Base-by-base conservation (phyloP, 2,797 vertebrate genomes). In the Delichon dasypus region DNA sequence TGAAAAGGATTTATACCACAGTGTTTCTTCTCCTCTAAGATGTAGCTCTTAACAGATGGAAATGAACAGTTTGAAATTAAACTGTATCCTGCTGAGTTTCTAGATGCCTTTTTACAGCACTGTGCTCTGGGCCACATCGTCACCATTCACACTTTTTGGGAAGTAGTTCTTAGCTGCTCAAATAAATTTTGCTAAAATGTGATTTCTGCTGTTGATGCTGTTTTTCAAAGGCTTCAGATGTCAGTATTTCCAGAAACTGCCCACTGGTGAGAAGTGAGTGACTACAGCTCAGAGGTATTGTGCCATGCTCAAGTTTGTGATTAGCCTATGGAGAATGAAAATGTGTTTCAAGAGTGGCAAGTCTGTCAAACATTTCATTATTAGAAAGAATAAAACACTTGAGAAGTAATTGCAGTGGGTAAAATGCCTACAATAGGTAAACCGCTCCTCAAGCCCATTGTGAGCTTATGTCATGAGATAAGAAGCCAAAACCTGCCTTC, bases 1-100 rank as follows among this genome's bases (percentile, higher is more conserved):
- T 84, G n/a, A 81, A 87, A 94, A 57, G 47, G 16, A 62, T 92
- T 94, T 72, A 86, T 48, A 42, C 17, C 0, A 0, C 0, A 0
- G 11, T 58, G 48, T 25, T 79, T 74, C 92, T 88, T 54, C 64
- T 85, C 38, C 47, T 64, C 44, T 55, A 61, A 84, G 51, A 84
- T 42, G 22, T 30, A 79, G 38, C 22, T 94, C 62, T 75, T 71
- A 93, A 91, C 76, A 96, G 89, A 93, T 83, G 85, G 71, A 25
- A 54, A 64, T 7, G 38, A 91, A n/a, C 42, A 36, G 55, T 76
- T 88, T 82, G 83, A 73, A 84, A 88, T 87, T 65, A 85, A 91
- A 72, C 32, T 30, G 30, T 48, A 70, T 64, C 45, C 71, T 89
- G 32, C 62, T 87, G 71, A 67, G 83, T 85, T 87, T 84, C 88